Evolutionary conservation across 1,140 invertebrate species (phyloP).

Genomic region (Planococcus citri): DNA sequence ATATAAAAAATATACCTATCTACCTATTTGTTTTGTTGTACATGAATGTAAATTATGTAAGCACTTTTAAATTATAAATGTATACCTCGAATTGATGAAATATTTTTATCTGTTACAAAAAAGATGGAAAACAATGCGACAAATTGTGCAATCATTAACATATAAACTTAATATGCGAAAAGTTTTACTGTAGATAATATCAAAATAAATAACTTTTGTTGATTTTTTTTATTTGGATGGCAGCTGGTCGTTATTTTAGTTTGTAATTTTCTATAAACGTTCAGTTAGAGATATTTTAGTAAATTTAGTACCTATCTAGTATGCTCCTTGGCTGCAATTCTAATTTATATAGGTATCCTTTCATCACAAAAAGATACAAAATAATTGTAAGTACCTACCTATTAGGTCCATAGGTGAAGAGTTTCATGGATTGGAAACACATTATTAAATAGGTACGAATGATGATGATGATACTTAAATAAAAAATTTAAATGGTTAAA

Average conservation of each 20-base stretch:
- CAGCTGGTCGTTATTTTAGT: neutral
- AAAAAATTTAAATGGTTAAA: no score
- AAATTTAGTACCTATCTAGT: no score
- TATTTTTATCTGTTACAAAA: neutral
- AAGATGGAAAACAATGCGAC: neutral
- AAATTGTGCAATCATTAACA: constrained; percentile 4
- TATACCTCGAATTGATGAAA: neutral
- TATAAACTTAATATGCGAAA: neutral
- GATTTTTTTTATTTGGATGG: neutral
- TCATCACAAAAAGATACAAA: no score
- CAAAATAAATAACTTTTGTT: constrained; percentile 4
- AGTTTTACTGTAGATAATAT: constrained; percentile 2
- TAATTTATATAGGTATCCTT: no score
- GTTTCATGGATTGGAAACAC: no score
- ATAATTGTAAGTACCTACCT: no score
- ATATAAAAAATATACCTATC: no score
- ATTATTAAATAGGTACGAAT: no score
- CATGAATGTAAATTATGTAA: constrained; percentile 8
- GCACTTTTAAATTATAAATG: neutral
- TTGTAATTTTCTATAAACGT: neutral
- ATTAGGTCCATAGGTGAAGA: no score
- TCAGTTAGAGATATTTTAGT: no score
- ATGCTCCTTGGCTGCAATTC: no score
- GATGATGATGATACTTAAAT: no score
- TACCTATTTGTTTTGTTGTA: neutral